Evolutionary conservation across 2,888 invertebrate genomes (phyloP).

Genomic region (Cerastoderma edule): DNA sequence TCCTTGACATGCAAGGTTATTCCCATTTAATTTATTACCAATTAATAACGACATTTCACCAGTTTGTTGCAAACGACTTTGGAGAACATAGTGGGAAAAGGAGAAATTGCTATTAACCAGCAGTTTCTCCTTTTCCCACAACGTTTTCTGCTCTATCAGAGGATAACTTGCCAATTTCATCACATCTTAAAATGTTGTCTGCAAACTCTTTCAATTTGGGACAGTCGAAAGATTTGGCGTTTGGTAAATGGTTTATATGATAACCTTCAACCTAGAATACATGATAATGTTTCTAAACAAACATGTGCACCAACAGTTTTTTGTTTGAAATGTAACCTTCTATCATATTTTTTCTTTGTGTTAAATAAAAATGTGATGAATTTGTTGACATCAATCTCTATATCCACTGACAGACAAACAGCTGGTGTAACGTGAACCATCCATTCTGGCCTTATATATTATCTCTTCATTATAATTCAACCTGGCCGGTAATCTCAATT

Average conservation of each 20-base stretch:
- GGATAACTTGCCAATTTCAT: no score
- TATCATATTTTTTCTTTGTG: neutral
- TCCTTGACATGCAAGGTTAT: no score
- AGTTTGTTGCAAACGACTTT: no score
- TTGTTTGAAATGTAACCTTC: neutral
- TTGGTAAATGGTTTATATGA: neutral
- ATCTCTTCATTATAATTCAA: no score
- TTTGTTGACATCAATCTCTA: slow-evolving; percentile 3
- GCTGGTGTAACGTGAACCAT: slow-evolving; percentile 18
- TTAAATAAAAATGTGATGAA: slow-evolving; percentile 10
- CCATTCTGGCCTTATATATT: slow-evolving; percentile 2
- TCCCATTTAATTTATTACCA: no score
- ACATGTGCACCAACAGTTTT: neutral
- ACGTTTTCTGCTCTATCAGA: neutral
- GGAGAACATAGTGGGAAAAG: slow-evolving; percentile 6
- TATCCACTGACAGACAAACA: neutral
- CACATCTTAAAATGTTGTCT: no score
- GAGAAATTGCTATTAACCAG: slow-evolving; percentile 4
- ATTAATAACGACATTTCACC: no score
- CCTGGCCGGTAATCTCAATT: no score
- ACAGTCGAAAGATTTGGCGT: neutral
- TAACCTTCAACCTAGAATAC: no score
- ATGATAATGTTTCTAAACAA: no score
- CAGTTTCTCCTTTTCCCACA: slow-evolving; percentile 1
- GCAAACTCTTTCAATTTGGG: slow-evolving; percentile 2